Base-by-base conservation (phyloP, 30 jellyfish, hydroid and myxozoan species). In the Hydra vulgaris region DNA sequence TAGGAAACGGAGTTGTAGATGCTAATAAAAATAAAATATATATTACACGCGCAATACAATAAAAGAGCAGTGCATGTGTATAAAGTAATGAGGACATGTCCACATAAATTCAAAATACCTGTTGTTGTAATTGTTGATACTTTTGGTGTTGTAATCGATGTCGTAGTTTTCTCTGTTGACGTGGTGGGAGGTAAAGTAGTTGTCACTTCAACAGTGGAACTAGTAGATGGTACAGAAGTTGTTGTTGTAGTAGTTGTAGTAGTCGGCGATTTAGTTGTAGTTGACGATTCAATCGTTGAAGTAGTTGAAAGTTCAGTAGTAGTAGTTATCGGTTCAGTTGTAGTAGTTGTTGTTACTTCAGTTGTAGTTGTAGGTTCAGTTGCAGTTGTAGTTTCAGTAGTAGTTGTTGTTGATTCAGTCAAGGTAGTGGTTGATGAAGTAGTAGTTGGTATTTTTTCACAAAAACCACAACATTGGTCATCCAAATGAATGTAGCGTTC, bases 331-430 rank as follows among this genome's bases (percentile, higher is more conserved):
- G 25, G 16, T 0, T 22, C 66, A 4, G 79, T n/a, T 1, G 85
- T 15, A 81, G 85, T 52, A 0, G 21, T 61, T 8, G 85, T 3
- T 53, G 26, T 66, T 0, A 55, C 25, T 17, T 26, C 22, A 15
- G 85, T 21, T 78, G 53, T 54, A 15, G 85, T 78, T 18, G 85
- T 15, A 20, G 85, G 66, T 54, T 54, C 77, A 16, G 79, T 53
- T 0, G 85, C 18, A 0, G 66, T 52, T 18, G 79, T 22, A 15
- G 82, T 61, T 17, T 81, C 69, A 17, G 85, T 52, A 23, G 85
- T 54, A 25, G 85, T 52, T 16, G 85, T 27, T 1, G 85, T 8
- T 61, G 79, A 18, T 0, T 26, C 20, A 15, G 85, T 40, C 23
- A 53, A 52, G 0, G 83, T 75, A 1, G 83, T 75, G 23, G 26